Evolutionary conservation across 2,888 invertebrate genomes (phyloP), one percentile per base, ranked within the genome.

Genomic region (Cepaea hortensis): DNA sequence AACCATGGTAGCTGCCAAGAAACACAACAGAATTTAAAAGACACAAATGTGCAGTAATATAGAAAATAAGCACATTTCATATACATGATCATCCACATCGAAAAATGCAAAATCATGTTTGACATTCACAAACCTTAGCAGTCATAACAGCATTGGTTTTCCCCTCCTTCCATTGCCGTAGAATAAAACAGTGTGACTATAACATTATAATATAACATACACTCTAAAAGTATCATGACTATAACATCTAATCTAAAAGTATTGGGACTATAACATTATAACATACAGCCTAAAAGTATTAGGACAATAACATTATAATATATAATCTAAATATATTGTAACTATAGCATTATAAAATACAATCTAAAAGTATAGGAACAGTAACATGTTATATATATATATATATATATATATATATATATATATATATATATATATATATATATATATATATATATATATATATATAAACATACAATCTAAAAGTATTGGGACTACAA

Each of bases 111-210:
- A 13, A 61, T 23, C 13, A 77, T n/a, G n/a, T n/a, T 23, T 50
- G n/a, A n/a, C 23, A 50, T 13, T 55, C 7, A 77, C 77, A 77
- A 77, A 77, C 77, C 77, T 77, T 77, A 3, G 77, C 3, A 9
- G 55, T 77, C 50, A 9, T 55, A 55, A 20, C 55, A 77, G 61
- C n/a, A 61, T n/a, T 23, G 23, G 9, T 50, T 61, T 77, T 77
- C 11, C 77, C 77, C 6, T 77, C 77, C 77, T 77, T 77, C 55
- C 77, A 55, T 55, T 77, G 55, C 50, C 50, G 55, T 50, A 77
- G n/a, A 20, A 77, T 55, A 77, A 55, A 55, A 55, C 9, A 77
- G 50, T 72, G 72, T n/a, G 72, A 72, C 72, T 9, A 23, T 23
- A 72, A 23, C 68, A 20, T 68, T 68, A 55, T 55, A 55, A 55